phyloP scores from a whole-genome alignment of 2,888 invertebrate species.

The Coenonympha arcania region DNA sequence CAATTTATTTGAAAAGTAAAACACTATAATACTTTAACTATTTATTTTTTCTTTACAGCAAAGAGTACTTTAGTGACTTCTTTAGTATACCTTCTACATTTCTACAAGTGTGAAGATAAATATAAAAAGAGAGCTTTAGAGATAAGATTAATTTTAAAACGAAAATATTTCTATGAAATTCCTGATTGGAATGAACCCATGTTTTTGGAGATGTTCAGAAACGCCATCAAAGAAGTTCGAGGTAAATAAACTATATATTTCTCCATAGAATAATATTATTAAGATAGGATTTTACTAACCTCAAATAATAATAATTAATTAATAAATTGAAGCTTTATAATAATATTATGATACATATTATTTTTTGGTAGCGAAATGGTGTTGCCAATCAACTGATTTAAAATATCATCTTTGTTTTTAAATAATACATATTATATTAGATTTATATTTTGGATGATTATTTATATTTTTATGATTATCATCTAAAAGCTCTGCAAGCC shows the following conservation, averaged over 20 bases:
- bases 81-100: conserved; percentile 61
- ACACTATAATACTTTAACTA: not conserved
- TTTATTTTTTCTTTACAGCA: conserved; percentile 43
- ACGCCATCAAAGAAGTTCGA: conserved; percentile 43
- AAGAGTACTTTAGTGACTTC: conserved; percentile 55
- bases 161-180: conserved; percentile 53
- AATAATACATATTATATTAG: no score
- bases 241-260: conserved; percentile 36
- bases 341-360: no score
- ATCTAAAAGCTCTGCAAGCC: no score
- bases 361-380: no score
- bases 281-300: no score
- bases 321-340: no score
- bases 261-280: no score
- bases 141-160: conserved; percentile 45
- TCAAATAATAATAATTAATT: no score
- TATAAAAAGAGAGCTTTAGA: conserved; percentile 48
- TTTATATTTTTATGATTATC: no score
- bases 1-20: not conserved
- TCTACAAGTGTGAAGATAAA: conserved; percentile 57
- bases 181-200: conserved; percentile 58
- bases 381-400: no score
- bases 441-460: no score
- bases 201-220: conserved; percentile 53
- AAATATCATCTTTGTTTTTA: no score